Evolutionary conservation across 2,888 invertebrate genomes (phyloP).

Genomic region (Tipula lateralis): DNA sequence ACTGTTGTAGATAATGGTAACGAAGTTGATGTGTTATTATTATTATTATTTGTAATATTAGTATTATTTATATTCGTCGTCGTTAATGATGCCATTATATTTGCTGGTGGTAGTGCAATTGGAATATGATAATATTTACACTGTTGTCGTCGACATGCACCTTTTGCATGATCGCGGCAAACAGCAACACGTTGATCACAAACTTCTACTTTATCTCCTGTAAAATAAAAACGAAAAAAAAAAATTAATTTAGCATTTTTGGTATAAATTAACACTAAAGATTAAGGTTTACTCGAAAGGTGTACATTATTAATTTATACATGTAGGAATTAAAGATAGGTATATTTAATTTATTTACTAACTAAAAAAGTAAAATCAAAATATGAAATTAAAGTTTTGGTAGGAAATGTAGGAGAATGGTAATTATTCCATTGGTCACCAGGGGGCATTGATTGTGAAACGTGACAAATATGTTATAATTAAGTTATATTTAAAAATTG

Average conservation of each 20-base stretch:
- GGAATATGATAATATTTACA: conserved; percentile 99
- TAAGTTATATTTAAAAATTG: neutral
- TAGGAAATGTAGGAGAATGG: neutral
- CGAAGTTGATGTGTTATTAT: neutral
- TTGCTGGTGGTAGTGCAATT: conserved; percentile 79
- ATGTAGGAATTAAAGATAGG: neutral
- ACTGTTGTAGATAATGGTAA: conserved; percentile 24
- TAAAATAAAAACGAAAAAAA: conserved; percentile 43
- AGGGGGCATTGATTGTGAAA: neutral
- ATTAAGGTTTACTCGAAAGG: neutral
- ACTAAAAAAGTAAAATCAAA: neutral
- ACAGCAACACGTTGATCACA: conserved; percentile 93
- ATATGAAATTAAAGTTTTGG: neutral
- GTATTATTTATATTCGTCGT: neutral
- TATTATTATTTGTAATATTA: neutral
- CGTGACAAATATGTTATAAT: neutral
- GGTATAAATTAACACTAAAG: neutral
- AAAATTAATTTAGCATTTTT: neutral
- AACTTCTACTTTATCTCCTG: conserved; percentile 93
- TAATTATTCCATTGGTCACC: neutral
- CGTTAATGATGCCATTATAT: conserved; percentile 59
- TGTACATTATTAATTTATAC: neutral
- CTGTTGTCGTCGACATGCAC: conserved; percentile 85
- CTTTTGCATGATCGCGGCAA: conserved; percentile 92
- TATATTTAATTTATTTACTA: neutral